Conservation (phyloP, 2,888 invertebrate species). For the Agriopis aurantiaria region DNA sequence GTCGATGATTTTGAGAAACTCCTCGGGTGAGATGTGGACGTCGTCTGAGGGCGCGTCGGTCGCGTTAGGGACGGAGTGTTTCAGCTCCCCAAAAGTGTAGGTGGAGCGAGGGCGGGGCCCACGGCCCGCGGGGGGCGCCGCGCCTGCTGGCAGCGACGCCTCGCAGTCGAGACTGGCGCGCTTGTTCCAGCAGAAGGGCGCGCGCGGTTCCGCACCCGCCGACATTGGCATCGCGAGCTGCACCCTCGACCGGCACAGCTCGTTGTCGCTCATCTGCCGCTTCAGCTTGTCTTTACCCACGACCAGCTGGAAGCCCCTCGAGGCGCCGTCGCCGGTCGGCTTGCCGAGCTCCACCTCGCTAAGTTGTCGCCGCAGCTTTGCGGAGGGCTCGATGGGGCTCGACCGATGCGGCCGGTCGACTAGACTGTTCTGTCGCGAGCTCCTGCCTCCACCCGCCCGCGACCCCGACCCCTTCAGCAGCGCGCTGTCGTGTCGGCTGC, state of each 20-base stretch:
- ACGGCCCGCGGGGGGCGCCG: slow-evolving; percentile 35
- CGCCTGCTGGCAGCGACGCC: slow-evolving; percentile 53
- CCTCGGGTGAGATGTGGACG: slow-evolving; percentile 71
- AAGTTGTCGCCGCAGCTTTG: slow-evolving; percentile 67
- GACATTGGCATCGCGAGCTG: slow-evolving; percentile 81
- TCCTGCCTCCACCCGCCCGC: slow-evolving; percentile 47
- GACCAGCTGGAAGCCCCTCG: slow-evolving; percentile 74
- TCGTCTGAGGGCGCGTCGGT: slow-evolving; percentile 60
- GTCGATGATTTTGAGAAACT: slow-evolving; percentile 77
- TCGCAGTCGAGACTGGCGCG: slow-evolving; percentile 71
- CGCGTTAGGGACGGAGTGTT: slow-evolving; percentile 76
- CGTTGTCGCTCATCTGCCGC: slow-evolving; percentile 79
- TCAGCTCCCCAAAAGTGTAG: slow-evolving; percentile 82
- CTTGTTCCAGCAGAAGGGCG: slow-evolving; percentile 71
- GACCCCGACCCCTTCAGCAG: slow-evolving; percentile 52
- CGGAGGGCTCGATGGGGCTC: slow-evolving; percentile 56
- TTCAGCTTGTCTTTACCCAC: slow-evolving; percentile 76
- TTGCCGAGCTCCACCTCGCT: slow-evolving; percentile 72
- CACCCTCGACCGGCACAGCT: slow-evolving; percentile 69
- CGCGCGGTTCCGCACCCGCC: slow-evolving; percentile 79
- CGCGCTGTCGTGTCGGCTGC: slow-evolving; percentile 61
- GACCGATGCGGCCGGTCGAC: slow-evolving; percentile 64
- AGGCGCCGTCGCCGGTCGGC: slow-evolving; percentile 47
- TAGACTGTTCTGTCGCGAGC: slow-evolving; percentile 73
- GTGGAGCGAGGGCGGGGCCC: slow-evolving; percentile 53